Conservation (phyloP, 2,113 vertebrate genomes). For the Chitala chitala region DNA sequence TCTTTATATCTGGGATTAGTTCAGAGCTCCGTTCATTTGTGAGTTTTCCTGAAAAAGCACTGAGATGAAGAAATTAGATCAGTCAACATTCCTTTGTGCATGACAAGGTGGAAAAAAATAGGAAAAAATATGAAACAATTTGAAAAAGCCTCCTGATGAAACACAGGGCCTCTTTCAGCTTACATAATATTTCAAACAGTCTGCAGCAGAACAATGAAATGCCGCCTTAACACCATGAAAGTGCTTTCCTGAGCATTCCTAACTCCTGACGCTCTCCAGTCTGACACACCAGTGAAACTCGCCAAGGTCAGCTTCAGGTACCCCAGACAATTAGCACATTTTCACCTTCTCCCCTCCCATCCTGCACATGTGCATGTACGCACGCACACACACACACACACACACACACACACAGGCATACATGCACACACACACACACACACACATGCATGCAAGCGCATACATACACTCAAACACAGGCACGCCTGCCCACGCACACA, state of each 20-base stretch:
- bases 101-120: no score
- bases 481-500: neutral
- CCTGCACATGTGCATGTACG: no score
- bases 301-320: slow-evolving; percentile 38
- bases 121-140: neutral
- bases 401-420: no score
- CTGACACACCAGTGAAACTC: neutral
- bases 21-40: no score
- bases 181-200: neutral
- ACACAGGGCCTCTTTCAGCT: neutral
- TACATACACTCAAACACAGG: neutral
- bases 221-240: slow-evolving; percentile 44
- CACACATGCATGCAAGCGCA: no score
- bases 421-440: no score
- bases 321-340: slow-evolving; percentile 56
- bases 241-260: slow-evolving; percentile 37
- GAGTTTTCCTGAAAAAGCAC: no score
- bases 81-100: no score
- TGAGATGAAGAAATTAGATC: no score
- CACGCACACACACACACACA: neutral
- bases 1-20: no score
- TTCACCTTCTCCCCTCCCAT: slow-evolving; percentile 36
- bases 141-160: neutral
- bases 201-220: neutral
- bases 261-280: slow-evolving; percentile 21